These are phyloP conservation scores for Asbolus verrucosus DNA, from an alignment of 1,140 invertebrate genomes.

Conservation along the genomic window DNA sequence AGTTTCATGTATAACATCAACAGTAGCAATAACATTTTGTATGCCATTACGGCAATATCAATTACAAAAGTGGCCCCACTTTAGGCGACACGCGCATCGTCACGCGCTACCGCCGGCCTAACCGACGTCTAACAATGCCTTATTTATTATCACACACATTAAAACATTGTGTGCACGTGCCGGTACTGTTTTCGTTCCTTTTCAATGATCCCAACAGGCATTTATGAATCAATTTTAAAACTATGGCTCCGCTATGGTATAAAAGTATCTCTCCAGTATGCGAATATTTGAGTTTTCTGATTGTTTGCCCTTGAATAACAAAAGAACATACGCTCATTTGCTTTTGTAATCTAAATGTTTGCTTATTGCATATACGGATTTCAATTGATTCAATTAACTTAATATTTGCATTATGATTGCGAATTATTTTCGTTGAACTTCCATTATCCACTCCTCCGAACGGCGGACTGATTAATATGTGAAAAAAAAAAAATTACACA, in stretches of 20 bases:
- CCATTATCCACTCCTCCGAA: too few species aligned
- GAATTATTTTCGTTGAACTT: conserved; percentile 3
- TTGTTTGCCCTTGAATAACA: conserved; percentile 18
- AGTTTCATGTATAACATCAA: not conserved
- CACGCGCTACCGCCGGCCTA: conserved; percentile 9
- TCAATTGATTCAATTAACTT: conserved; percentile 28
- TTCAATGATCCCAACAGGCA: not conserved
- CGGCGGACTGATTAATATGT: not conserved
- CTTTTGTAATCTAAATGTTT: not conserved
- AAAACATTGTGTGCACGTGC: conserved; percentile 18
- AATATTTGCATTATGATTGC: conserved; percentile 16
- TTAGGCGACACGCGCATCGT: conserved; percentile 23
- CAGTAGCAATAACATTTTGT: not conserved
- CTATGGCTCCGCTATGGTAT: conserved; percentile 8
- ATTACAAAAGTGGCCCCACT: conserved; percentile 25
- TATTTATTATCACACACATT: conserved; percentile 17
- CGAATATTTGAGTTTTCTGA: conserved; percentile 24
- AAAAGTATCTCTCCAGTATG: conserved; percentile 10
- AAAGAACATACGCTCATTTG: conserved; percentile 15
- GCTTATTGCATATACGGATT: conserved; percentile 31
- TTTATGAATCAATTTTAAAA: conserved; percentile 39
- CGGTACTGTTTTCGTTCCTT: too few species aligned
- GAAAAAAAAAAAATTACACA: too few species aligned
- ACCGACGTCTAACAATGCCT: conserved; percentile 3
- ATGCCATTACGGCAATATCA: conserved; percentile 25